A percentile compares a stretch with the other conserved stretches of the same genome.
phyloP scores from a whole-genome alignment of 2,113 vertebrate genomes.

The Neotragus pygmaeus region DNA sequence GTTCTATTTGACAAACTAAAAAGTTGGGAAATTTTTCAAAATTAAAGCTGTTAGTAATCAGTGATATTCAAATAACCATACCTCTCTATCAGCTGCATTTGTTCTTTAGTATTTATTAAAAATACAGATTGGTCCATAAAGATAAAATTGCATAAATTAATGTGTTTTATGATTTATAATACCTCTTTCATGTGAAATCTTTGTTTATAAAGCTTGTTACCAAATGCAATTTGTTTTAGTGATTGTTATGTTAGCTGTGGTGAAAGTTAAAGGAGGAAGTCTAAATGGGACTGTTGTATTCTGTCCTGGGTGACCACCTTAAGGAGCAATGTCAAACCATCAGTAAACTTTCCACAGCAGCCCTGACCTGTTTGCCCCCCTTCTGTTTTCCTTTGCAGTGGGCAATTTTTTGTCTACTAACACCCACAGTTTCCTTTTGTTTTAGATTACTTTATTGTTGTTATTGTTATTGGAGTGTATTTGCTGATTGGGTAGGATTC shows the following conservation, averaged over 20 bases:
- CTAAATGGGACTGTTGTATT: background rate
- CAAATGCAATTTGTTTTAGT: background rate
- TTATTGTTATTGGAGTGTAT: background rate
- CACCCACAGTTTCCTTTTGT: background rate
- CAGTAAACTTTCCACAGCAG: background rate
- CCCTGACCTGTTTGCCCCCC: background rate
- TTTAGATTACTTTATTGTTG: background rate
- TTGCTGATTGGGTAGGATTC: background rate
- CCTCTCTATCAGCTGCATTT: background rate
- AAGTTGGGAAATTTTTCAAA: background rate
- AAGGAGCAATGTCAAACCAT: background rate
- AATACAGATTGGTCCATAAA: background rate
- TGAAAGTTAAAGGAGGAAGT: background rate
- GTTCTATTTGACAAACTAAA: background rate
- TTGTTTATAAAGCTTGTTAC: background rate
- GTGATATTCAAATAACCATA: background rate
- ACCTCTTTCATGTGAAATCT: background rate
- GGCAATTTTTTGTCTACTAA: background rate
- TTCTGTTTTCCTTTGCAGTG: background rate
- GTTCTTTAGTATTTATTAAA: background rate
- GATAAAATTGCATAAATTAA: background rate
- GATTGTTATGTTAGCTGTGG: background rate
- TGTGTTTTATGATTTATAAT: background rate
- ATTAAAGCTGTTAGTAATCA: background rate
- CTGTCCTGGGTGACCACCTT: background rate